Percentiles rank a stretch among this genome's conserved stretches.
Conservation (phyloP, 2,888 invertebrate species). For the Nineta flava region DNA sequence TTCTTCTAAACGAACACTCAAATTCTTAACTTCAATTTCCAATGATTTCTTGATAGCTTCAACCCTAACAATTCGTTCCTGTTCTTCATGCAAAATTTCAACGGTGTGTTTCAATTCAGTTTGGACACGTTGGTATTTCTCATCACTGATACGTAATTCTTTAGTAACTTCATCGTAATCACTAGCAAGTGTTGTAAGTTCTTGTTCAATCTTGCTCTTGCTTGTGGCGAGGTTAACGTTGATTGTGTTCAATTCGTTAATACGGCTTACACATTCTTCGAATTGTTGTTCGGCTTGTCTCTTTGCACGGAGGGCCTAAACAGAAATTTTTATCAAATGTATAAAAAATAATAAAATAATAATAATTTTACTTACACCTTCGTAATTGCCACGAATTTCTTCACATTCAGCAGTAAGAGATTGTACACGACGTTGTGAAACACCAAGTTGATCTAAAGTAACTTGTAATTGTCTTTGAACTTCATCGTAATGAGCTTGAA, state of each 20-base stretch:
- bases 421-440: constrained; percentile 80
- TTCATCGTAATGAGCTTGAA: constrained; percentile 93
- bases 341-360: constrained; percentile 1
- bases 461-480: constrained; percentile 90
- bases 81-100: constrained; percentile 87
- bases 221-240: constrained; percentile 89
- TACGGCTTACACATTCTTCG: constrained; percentile 81
- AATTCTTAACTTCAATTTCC: constrained; percentile 93
- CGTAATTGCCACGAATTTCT: constrained; percentile 84
- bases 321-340: constrained; percentile 4
- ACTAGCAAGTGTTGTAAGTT: constrained; percentile 74
- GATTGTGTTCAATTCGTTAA: constrained; percentile 87
- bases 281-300: constrained; percentile 76
- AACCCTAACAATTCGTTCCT: constrained; percentile 92
- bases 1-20: constrained; percentile 85
- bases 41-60: constrained; percentile 95
- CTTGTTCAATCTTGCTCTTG: constrained; percentile 92
- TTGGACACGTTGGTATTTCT: constrained; percentile 85
- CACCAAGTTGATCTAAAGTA: constrained; percentile 83
- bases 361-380: constrained; percentile 38
- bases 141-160: constrained; percentile 84
- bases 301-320: constrained; percentile 78
- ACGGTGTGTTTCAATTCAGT: constrained; percentile 88
- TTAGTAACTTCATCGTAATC: constrained; percentile 98
- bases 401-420: constrained; percentile 89